Evolutionary conservation across 2,888 invertebrate genomes (phyloP), one percentile per base, ranked within the genome.

Genomic region (Stegophylla sp.): DNA sequence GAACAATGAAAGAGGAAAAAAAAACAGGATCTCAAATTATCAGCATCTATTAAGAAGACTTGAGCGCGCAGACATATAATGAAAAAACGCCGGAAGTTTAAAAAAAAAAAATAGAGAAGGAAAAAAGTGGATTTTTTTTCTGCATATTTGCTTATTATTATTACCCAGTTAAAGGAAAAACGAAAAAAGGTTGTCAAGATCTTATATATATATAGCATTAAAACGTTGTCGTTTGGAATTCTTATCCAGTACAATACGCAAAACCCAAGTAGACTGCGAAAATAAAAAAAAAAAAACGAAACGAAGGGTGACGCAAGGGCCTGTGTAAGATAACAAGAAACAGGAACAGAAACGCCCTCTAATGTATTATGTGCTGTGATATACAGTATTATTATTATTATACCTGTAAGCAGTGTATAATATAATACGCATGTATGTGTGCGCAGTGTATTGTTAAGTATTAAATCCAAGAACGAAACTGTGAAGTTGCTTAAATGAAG

Each of bases 271-370:
- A 72, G 72, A 43, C 43, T 43, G 72, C 26, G n/a, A 56, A 51
- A 26, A 56, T n/a, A 15, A n/a, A 45, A 71, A 67, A 71, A 53
- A 34, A 71, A 53, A 12, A 34, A 26, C 7, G 26, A 75, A 51
- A 75, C 4, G 7, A 64, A 20, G 56, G 43, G 56, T 45, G 56
- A 43, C 45, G 45, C 28, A 20, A 48, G 28, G 15, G 5, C 0
- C 5, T 34, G 28, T 61, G 45, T 28, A 74, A 61, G n/a, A 74
- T 74, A 74, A 61, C 45, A 74, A 72, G 72, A 59, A 72, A 56
- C 72, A 72, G 72, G 72, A 72, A 72, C 72, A 72, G 34, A 28
- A 61, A 63, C 48, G 73, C 73, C 73, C 45, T 61, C 45, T 23
- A 1, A 15, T 12, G 15, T 59, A 23, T 1, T 43, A 34, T 7